A percentile compares a stretch with the other conserved stretches of the same genome.
These are phyloP conservation scores for Mechanitis mazaeus DNA, from an alignment of 2,888 invertebrate species.

Conservation along the genomic window DNA sequence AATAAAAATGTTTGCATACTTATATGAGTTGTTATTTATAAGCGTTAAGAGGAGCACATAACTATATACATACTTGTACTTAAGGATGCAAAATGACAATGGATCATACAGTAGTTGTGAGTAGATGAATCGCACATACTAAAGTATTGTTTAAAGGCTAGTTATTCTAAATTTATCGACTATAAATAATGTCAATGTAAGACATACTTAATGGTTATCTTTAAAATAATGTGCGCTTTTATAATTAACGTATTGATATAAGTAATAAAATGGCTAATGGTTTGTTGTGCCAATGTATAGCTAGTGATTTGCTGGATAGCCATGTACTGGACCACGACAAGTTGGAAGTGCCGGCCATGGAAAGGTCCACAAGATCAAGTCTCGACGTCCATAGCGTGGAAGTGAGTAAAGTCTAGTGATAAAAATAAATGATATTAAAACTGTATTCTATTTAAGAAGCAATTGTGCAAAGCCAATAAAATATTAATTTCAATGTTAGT, in stretches of 20 bases:
- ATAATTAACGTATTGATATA: conserved; percentile 64
- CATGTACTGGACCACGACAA: conserved; percentile 69
- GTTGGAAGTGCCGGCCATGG: conserved; percentile 57
- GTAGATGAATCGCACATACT: conserved; percentile 37
- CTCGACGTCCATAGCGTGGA: conserved; percentile 70
- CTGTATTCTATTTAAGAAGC: too few species aligned
- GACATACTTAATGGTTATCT: conserved; percentile 47
- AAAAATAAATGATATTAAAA: too few species aligned
- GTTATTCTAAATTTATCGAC: conserved; percentile 40
- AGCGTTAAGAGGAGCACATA: conserved; percentile 6
- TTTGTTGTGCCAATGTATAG: conserved; percentile 64
- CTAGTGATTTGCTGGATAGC: conserved; percentile 71
- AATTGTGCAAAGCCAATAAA: too few species aligned
- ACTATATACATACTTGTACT: conserved; percentile 1
- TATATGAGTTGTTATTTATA: conserved; percentile 3
- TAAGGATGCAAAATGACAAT: conserved; percentile 61
- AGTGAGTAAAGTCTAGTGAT: conserved; percentile 48
- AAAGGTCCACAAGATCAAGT: conserved; percentile 64
- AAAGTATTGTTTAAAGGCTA: conserved; percentile 43
- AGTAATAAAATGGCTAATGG: conserved; percentile 65
- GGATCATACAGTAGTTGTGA: conserved; percentile 68
- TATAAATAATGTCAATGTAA: conserved; percentile 29
- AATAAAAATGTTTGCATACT: conserved; percentile 11
- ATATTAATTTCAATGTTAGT: too few species aligned
- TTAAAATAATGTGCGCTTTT: conserved; percentile 51